Evolutionary conservation across 1,140 invertebrate genomes (phyloP), one percentile per base, ranked within the genome.

Genomic region (Ditylenchus dipsaci): DNA sequence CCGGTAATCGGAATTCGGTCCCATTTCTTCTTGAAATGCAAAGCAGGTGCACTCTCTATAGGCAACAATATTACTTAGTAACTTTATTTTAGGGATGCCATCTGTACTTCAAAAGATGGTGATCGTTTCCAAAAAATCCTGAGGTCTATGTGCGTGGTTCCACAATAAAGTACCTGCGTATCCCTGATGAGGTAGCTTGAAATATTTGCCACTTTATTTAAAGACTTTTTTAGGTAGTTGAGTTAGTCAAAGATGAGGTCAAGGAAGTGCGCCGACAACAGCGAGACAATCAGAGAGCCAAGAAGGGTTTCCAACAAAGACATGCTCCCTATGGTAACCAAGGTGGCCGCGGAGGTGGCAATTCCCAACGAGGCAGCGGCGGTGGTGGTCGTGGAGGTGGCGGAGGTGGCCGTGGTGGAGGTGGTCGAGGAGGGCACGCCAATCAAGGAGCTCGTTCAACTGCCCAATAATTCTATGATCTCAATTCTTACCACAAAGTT

Each of bases 61-160:
- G n/a, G n/a, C n/a, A n/a, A n/a, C n/a, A n/a, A n/a, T n/a, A n/a
- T n/a, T n/a, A n/a, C n/a, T n/a, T n/a, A n/a, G n/a, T 38, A 38
- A 38, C 11, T 38, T 38, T 26, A 53, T 7, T 53, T 99, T 7
- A 61, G 38, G 29, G 59, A 61, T 30, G 59, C 59, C n/a, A 61
- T 61, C 3, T 61, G 59, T 43, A 61, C 59, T 33, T 61, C 59
- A 5, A 61, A 61, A 29, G 59, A 99, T 88, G 96, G 96, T 78
- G 95, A 99, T 80, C 91, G 93, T 82, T 99, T 99, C 87, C 97
- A 94, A 93, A 89, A 92, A 76, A 97, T 91, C 93, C 93, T 0
- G 96, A 82, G 97, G 86, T 98, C 80, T 99, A 98, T 81, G 95
- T 99, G 68, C 86, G 95, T 73, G 96, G 96, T 0, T 96, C 91